Base-by-base conservation (phyloP, 2,113 vertebrate species). In the Amblyornis subalaris region DNA sequence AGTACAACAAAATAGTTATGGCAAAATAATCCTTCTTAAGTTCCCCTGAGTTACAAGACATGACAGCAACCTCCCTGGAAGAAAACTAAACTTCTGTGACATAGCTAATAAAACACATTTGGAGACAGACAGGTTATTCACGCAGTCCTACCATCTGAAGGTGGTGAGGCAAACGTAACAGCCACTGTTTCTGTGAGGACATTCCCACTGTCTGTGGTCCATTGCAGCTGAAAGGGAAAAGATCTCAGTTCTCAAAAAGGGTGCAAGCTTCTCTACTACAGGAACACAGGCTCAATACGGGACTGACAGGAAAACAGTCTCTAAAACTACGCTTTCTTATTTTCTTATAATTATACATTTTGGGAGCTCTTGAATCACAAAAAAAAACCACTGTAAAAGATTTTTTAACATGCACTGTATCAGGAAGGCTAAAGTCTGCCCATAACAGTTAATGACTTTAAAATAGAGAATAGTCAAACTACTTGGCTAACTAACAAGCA, bases 131-230 rank as follows among this genome's bases (percentile, higher is more conserved):
- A 88, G 70, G 42, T 83, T 83, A 82, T 60, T 42, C 89, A 76
- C 19, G 89, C 64, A 94, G 64, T 93, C 97, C 64, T 98, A 98
- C 98, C 98, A 95, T 98, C 97, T 31, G 94, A 70, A 51, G 95
- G 64, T 62, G 97, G 78, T 7, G 98, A 96, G 45, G 97, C 97
- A 96, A 98, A 97, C 0, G 98, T 97, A 94, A 98, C 97, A 61
- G 98, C 98, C 89, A 98, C 98, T 60, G 98, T 98, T 95, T 98
- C 98, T 79, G 97, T 97, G 72, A 98, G 97, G 95, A 98, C 73
- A 95, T 97, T 98, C 69, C 97, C 98, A 85, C 92, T 96, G 42
- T 98, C 98, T 85, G 97, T 94, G 44, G 97, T 98, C 98, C 98
- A 98, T 9, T 98, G 98, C 64, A 98, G 94, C 97, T 97, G 95